A percentile compares a stretch with the other conserved stretches of the same genome.
Conservation (phyloP, 37 sponge, comb jelly and placozoan genomes). For the Lycopodina hypogea region DNA sequence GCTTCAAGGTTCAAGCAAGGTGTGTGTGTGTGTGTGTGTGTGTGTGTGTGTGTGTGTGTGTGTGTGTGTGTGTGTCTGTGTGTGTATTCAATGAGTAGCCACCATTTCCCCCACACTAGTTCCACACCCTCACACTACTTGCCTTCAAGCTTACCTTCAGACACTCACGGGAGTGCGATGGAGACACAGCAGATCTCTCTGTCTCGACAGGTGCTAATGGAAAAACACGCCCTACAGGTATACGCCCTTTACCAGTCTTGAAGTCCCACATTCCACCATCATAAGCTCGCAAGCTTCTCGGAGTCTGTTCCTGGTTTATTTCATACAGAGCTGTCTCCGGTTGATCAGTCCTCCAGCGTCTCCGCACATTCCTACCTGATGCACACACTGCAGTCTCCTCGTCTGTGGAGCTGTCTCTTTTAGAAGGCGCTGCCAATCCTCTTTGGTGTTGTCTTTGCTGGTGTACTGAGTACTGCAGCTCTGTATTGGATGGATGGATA, state of each 20-base stretch:
- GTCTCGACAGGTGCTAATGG: slow-evolving; percentile 15
- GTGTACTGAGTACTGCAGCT: not conserved
- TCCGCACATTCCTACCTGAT: not conserved
- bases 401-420: slow-evolving; percentile 22
- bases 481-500: not conserved
- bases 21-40: too few species aligned
- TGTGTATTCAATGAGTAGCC: too few species aligned
- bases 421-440: not conserved
- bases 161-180: too few species aligned
- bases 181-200: not conserved
- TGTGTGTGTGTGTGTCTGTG: too few species aligned
- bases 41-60: too few species aligned
- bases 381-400: slow-evolving; percentile 29
- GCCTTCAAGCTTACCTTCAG: too few species aligned
- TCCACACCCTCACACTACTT: too few species aligned
- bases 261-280: slow-evolving; percentile 23
- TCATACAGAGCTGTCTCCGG: not conserved
- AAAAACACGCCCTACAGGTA: slow-evolving; percentile 7
- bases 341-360: not conserved
- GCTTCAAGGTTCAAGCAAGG: too few species aligned
- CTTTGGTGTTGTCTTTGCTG: not conserved
- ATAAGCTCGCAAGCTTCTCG: not conserved
- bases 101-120: too few species aligned
- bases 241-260: not conserved
- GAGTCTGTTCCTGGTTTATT: not conserved